phyloP scores from a whole-genome alignment of 1,140 invertebrate species.

The Aphelinus certus region DNA sequence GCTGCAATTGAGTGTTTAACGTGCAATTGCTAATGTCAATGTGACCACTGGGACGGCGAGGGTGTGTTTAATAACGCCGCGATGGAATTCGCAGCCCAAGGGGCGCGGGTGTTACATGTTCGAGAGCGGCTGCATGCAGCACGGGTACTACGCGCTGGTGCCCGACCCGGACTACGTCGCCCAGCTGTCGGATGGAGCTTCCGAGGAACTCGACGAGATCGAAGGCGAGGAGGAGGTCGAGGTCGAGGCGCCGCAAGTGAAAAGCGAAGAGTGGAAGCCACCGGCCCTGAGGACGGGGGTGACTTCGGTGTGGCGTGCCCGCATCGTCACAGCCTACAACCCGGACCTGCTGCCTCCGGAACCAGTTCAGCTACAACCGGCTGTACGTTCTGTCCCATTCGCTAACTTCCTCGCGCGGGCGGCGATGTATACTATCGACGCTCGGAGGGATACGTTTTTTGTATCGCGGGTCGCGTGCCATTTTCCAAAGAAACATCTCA shows the following conservation, averaged over 20 bases:
- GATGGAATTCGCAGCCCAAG: conserved; percentile 25
- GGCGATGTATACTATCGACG: too few species aligned
- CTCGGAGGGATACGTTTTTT: too few species aligned
- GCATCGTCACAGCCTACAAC: conserved; percentile 72
- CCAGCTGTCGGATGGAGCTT: too few species aligned
- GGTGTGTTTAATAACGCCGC: too few species aligned
- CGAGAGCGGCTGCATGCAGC: conserved; percentile 27
- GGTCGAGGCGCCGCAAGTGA: neutral
- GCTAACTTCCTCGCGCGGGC: too few species aligned
- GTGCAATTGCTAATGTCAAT: too few species aligned
- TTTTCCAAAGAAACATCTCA: too few species aligned
- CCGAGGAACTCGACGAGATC: too few species aligned
- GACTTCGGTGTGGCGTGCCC: conserved; percentile 71
- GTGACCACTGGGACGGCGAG: too few species aligned
- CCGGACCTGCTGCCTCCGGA: conserved; percentile 73
- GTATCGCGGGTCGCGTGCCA: too few species aligned
- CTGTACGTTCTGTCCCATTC: too few species aligned
- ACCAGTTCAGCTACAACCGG: conserved; percentile 66
- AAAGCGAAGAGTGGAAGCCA: neutral
- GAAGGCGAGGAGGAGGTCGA: neutral
- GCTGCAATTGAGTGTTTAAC: too few species aligned
- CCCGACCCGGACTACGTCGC: neutral
- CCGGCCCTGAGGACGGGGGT: neutral
- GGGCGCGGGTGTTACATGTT: conserved; percentile 40
- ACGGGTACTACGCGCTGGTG: conserved; percentile 20